Base-by-base conservation (phyloP, 2,113 vertebrate genomes). In the Sinocyclocheilus rhinocerous region DNA sequence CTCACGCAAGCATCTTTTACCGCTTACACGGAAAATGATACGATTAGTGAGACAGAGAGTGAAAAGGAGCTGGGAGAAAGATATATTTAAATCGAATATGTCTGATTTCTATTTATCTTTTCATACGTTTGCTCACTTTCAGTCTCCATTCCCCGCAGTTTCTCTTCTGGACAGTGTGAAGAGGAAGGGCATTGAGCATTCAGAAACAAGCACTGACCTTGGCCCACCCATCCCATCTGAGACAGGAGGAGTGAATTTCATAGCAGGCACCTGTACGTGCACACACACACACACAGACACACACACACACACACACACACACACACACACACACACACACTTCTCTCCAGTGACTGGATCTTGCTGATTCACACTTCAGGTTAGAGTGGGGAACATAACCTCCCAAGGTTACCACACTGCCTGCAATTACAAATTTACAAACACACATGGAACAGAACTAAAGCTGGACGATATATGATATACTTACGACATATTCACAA, bases 341-440 rank as follows among this genome's bases (percentile, higher is more conserved):
- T 77, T 52, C 20, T 61, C 52, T 90, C 88, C 86, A 90, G 89
- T 55, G 87, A 89, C 57, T 84, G 0, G 52, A 87, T 85, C 87
- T 84, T 90, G 93, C 93, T 94, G 94, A 95, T 92, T 94, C 94
- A 93, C 91, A 81, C 90, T 26, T 65, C 50, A 70, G 73, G 82
- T 81, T 89, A 90, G 63, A 39, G 67, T 50, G 26, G 39, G 24
- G 24, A 72, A 81, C 29, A 12, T 75, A 69, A 81, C 75, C 70
- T 50, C 33, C 52, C 77, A 85, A 84, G 85, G 82, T 82, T 84
- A 81, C 20, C 13, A 45, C 24, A 69, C 48, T n/a, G 16, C 70
- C 61, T 42, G 76, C 45, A 22, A 57, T 36, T 48, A 36, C 80
- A 69, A n/a, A 4, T 57, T 57, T 57, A 39, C 55, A 81, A 61